Conservation (phyloP, 2,113 vertebrate genomes). For the Rhinolophus sinicus region DNA sequence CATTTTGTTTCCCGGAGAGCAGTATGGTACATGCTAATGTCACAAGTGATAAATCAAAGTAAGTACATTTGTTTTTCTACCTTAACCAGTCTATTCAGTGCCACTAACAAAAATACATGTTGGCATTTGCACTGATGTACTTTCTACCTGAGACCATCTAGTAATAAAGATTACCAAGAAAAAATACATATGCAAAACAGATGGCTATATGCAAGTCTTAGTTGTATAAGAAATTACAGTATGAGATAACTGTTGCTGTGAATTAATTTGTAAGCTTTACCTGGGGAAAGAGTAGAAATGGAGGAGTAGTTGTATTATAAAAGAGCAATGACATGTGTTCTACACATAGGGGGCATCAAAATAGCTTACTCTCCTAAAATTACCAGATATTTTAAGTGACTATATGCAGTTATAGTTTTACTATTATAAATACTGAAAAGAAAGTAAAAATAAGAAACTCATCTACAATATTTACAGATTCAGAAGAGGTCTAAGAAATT, state of each 20-base stretch:
- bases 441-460: slow-evolving; percentile 84
- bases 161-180: slow-evolving; percentile 80
- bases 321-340: not conserved
- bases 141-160: slow-evolving; percentile 77
- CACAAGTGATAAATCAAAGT: slow-evolving; percentile 89
- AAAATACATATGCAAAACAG: slow-evolving; percentile 84
- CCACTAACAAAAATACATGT: slow-evolving; percentile 82
- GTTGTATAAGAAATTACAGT: slow-evolving; percentile 67
- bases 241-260: not conserved
- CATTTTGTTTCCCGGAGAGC: slow-evolving; percentile 86
- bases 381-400: not conserved
- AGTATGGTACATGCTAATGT: slow-evolving; percentile 83
- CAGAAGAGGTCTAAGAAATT: not conserved
- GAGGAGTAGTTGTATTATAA: not conserved
- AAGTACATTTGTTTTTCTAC: slow-evolving; percentile 86
- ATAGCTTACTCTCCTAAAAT: not conserved
- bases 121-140: slow-evolving; percentile 82
- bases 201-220: slow-evolving; percentile 64
- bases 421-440: slow-evolving; percentile 78
- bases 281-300: not conserved
- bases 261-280: slow-evolving; percentile 57
- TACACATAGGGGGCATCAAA: not conserved
- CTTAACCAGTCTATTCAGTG: slow-evolving; percentile 80
- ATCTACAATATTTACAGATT: slow-evolving; percentile 20
- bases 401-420: slow-evolving; percentile 17